These are phyloP conservation scores for Trichogramma dendrolimi DNA, from an alignment of 2,888 invertebrate genomes.

Conservation along the genomic window DNA sequence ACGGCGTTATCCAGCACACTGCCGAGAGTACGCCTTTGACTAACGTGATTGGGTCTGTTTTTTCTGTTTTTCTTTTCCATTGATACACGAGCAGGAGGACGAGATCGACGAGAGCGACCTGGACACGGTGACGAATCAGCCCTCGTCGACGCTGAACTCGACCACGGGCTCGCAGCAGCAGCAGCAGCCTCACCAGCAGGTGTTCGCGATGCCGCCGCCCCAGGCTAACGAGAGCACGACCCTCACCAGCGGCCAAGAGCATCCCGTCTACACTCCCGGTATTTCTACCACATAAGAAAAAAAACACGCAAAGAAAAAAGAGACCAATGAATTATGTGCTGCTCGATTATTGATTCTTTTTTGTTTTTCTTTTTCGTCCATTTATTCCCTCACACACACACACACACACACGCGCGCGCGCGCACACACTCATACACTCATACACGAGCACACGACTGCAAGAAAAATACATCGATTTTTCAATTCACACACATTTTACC, in stretches of 20 bases:
- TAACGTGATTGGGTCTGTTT: not conserved
- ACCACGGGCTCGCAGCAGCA: conserved; percentile 53
- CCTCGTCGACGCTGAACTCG: conserved; percentile 51
- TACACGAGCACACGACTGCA: too few relatives aligned
- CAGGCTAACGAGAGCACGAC: conserved; percentile 65
- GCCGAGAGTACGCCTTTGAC: too few relatives aligned
- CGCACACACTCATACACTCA: too few relatives aligned
- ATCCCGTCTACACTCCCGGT: conserved; percentile 47
- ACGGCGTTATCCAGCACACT: too few relatives aligned
- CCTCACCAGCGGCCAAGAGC: conserved; percentile 53
- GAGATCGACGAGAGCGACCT: conserved; percentile 62
- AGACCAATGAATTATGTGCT: too few relatives aligned
- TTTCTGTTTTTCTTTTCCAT: not conserved
- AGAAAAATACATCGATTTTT: too few relatives aligned
- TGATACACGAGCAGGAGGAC: conserved; percentile 20
- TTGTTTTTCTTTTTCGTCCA: too few relatives aligned
- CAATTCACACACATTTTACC: too few relatives aligned
- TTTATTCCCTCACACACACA: too few relatives aligned
- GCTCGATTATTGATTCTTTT: too few relatives aligned
- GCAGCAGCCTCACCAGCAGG: conserved; percentile 58
- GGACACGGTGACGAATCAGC: conserved; percentile 59
- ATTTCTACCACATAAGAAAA: conserved; percentile 39
- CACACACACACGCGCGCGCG: too few relatives aligned
- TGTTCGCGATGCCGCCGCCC: conserved; percentile 52
- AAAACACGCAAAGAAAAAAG: too few relatives aligned